Base-by-base conservation (phyloP, 2,888 invertebrate genomes). In the Plebejus argus region DNA sequence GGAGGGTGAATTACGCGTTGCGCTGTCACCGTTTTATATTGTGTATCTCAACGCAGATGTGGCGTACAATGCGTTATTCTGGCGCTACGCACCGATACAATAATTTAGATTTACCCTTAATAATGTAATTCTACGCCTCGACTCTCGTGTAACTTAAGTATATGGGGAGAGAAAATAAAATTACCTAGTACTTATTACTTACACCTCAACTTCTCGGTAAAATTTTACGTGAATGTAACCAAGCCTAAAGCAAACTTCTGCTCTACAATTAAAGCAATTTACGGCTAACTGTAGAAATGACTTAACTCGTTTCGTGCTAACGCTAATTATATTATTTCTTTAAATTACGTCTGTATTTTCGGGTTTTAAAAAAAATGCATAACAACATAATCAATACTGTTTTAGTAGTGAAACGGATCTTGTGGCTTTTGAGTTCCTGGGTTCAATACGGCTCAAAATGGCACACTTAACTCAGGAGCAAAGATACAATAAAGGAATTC, bases 251-350 rank as follows among this genome's bases (percentile, higher is more conserved):
- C 15, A 66, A 66, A 33, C 18, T 20, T 66, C 15, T 4, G 28
- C 66, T 28, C 28, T 33, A 66, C 28, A 66, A 66, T 66, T 66
- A 66, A 28, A 33, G 28, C 28, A 66, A 66, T 66, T 66, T 33
- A 28, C 66, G 6, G 28, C 66, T 66, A 66, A 15, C 28, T 66
- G 66, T 33, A 66, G 66, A 28, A 66, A 28, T 23, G 5, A 23
- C 12, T 66, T 15, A 15, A 15, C 12, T 66, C 28, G 28, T 28
- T 33, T 66, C 66, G 33, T 66, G 66, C 18, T 18, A 66, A 28
- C 1, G 18, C 15, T 66, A 33, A 66, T 61, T 61, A 61, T 61
- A 61, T 66, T 28, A 66, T 66, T 66, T 66, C 66, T 66, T 61
- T 66, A 66, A 66, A 66, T 28, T 18, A 66, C 28, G 66, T 33